Conservation (phyloP, 2,797 vertebrate genomes). For the Rhinatrema bivittatum region DNA sequence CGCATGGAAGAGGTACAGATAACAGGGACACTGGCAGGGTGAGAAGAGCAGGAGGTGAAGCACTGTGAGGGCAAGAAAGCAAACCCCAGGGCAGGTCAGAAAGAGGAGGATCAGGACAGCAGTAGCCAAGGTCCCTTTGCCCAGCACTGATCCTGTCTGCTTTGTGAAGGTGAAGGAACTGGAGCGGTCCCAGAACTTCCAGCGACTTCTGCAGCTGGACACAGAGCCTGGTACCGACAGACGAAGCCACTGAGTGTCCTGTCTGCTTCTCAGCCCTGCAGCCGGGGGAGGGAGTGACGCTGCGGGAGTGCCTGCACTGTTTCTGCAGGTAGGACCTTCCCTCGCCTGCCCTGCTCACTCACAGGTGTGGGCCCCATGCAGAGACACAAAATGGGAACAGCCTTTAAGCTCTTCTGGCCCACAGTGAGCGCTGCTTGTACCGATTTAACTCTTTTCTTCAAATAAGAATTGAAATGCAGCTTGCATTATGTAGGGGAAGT, state of each 20-base stretch:
- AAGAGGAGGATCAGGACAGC: fast-evolving
- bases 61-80: background rate
- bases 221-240: conserved; percentile 54
- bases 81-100: fast-evolving
- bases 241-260: conserved; percentile 56
- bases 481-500: too few species aligned
- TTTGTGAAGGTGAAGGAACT: conserved; percentile 51
- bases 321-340: conserved; percentile 71
- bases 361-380: too few species aligned
- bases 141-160: background rate
- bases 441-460: too few species aligned
- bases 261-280: conserved; percentile 57
- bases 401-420: too few species aligned
- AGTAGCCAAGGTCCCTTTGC: background rate
- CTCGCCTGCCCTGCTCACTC: too few species aligned
- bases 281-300: conserved; percentile 63
- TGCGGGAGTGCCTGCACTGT: conserved; percentile 77
- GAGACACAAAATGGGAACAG: too few species aligned
- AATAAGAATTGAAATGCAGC: too few species aligned
- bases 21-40: too few species aligned
- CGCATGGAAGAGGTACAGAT: too few species aligned
- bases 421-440: too few species aligned
- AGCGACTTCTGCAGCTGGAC: conserved; percentile 55
- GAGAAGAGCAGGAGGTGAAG: background rate
- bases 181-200: conserved; percentile 65